phyloP scores from a whole-genome alignment of 2,888 invertebrate genomes.

The Melanostoma mellinum region DNA sequence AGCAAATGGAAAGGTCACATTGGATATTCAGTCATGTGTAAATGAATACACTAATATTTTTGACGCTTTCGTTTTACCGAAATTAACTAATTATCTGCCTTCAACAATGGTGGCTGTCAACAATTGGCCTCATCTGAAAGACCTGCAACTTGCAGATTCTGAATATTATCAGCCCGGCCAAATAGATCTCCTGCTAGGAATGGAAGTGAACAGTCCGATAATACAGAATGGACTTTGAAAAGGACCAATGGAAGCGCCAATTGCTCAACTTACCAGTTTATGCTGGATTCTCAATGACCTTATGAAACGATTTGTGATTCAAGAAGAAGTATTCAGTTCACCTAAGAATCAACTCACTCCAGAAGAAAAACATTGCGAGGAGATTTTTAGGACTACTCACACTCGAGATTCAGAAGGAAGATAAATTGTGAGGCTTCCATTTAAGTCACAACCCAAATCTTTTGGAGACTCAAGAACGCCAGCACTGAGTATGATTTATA shows the following conservation, averaged over 20 bases:
- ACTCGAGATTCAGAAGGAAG: slow-evolving; percentile 23
- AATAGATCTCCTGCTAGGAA: slow-evolving; percentile 25
- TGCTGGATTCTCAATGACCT: slow-evolving; percentile 31
- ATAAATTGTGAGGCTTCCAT: too few relatives aligned
- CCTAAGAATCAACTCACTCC: slow-evolving; percentile 6
- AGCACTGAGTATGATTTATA: too few relatives aligned
- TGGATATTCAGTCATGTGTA: too few relatives aligned
- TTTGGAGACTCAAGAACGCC: too few relatives aligned
- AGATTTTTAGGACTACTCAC: slow-evolving; percentile 12
- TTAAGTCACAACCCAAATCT: too few relatives aligned
- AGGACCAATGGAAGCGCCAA: slow-evolving; percentile 18
- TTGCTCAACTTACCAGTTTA: slow-evolving; percentile 37
- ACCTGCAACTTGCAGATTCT: too few relatives aligned
- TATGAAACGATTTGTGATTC: slow-evolving; percentile 23
- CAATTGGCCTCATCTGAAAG: too few relatives aligned
- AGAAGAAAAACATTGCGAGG: slow-evolving; percentile 17
- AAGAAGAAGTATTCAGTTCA: slow-evolving; percentile 20
- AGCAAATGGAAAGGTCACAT: too few relatives aligned
- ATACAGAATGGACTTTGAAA: slow-evolving; percentile 35
- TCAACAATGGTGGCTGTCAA: too few relatives aligned
- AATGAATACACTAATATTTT: too few relatives aligned
- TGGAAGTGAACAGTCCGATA: slow-evolving; percentile 16
- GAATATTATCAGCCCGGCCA: slow-evolving; percentile 9
- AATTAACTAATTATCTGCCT: too few relatives aligned
- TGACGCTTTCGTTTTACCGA: too few relatives aligned